Base-by-base conservation (phyloP, 2,888 invertebrate species). In the Cryptosula pallasiana region DNA sequence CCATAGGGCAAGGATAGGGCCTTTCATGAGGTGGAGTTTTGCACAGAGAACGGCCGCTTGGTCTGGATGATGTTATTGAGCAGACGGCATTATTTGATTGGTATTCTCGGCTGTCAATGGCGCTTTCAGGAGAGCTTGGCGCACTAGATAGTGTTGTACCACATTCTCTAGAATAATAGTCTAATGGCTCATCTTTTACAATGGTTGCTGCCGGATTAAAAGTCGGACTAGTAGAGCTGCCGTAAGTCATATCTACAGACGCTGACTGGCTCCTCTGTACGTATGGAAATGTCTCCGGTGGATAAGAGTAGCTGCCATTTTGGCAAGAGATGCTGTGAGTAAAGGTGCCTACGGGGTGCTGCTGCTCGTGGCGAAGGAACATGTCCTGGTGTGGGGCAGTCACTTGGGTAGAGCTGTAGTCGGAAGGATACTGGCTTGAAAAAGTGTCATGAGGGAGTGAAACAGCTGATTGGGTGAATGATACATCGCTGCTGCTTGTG, bases 21-120 rank as follows among this genome's bases (percentile, higher is more conserved):
- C 98, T 89, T 86, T 98, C 97, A 87, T 97, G 96, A 27, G 96
- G 94, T 9, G 98, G 97, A 55, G 97, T 96, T 86, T 97, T 97
- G 87, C 95, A 95, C 57, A 57, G n/a, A 25, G 57, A 57, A 57
- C n/a, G 57, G 20, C 9, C 45, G 5, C 45, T 5, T 13, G 45
- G 45, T 45, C 45, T 5, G 25, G n/a, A 23, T 57, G 5, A 23
- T 32, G 29, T 32, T 63, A 27, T 32, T 16, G 27, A 5, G 20
- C 29, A 25, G 16, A 16, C 13, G 9, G 25, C 32, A 5, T 5
- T 25, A 57, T 16, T 57, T 20, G 9, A 5, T 3, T 32, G 20
- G 32, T 32, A 63, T 9, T 63, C 63, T 25, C 16, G 63, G n/a
- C 9, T 32, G n/a, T 63, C 63, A 34, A 32, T 32, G n/a, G 2